Evolutionary conservation across 2,888 invertebrate genomes (phyloP), one percentile per base, ranked within the genome.

Genomic region (Torymus auratus): DNA sequence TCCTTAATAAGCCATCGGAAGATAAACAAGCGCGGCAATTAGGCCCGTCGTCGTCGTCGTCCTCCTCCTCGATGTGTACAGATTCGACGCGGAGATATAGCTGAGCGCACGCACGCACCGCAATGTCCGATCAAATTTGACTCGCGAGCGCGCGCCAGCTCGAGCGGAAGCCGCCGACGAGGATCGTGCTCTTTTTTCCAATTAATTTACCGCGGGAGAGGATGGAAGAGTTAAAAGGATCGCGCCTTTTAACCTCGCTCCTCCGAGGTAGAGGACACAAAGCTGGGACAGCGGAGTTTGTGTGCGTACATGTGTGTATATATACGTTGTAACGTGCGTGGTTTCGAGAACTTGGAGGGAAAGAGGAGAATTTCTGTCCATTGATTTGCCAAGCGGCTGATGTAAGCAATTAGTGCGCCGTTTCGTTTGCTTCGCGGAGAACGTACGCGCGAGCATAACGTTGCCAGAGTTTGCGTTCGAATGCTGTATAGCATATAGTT

Each of bases 371-470:
- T 28, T 28, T 28, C 28, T 28, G 78, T 83, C 85, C 86, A 85
- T 85, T 84, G 85, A 86, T 84, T 84, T 83, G 83, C 82, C 56
- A 28, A 28, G 28, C 28, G 85, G 84, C 85, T 85, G 86, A 86
- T 85, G 86, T 84, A 85, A 86, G 86, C 86, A 85, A 86, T 86
- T 86, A 86, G 86, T 70, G 75, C 83, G 84, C 82, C 83, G 85
- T 85, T 86, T 86, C 85, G 86, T 86, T 86, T 86, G 85, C 83
- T 76, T 2, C 84, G 82, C 78, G 83, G 83, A 78, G 82, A 58
- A 53, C 28, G 83, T 78, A 55, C 28, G 7, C 28, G 28, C 28
- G 81, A 77, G 74, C 83, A 84, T 84, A 79, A 84, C 83, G 83
- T 85, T 85, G 84, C 85, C 85, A 84, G 85, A 84, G 84, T 84